Percentiles rank a stretch among this genome's conserved stretches.
Evolutionary conservation across 2,888 invertebrate species (phyloP).

Genomic region (Drosophila histrio): DNA sequence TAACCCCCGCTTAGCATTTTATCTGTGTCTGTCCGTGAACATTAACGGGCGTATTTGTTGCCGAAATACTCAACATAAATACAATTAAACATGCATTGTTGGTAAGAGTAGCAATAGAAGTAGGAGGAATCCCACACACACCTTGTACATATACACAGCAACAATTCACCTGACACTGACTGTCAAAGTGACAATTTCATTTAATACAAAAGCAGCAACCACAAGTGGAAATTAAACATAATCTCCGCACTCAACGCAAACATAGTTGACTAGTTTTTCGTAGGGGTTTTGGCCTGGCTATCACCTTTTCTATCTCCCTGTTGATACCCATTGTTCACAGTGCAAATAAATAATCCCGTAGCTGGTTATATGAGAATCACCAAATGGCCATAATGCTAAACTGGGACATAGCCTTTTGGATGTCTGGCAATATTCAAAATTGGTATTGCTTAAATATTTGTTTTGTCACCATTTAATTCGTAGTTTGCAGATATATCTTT

Average conservation of each 20-base stretch:
- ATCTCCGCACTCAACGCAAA: conserved; percentile 34
- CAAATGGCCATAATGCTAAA: conserved; percentile 19
- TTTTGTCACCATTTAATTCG: conserved; percentile 48
- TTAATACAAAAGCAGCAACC: conserved; percentile 49
- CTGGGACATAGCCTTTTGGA: conserved; percentile 29
- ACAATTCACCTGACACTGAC: conserved; percentile 56
- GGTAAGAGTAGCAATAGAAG: not conserved
- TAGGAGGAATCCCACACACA: not conserved
- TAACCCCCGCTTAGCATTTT: no score
- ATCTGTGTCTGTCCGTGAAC: not conserved
- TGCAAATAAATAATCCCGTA: not conserved
- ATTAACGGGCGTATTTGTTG: conserved; percentile 41
- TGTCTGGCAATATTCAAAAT: conserved; percentile 31
- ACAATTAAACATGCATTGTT: conserved; percentile 68
- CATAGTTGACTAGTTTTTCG: conserved; percentile 6
- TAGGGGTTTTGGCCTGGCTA: not conserved
- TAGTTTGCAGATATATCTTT: no score
- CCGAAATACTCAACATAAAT: conserved; percentile 73
- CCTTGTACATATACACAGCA: not conserved
- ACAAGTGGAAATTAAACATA: conserved; percentile 69
- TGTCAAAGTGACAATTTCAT: conserved; percentile 74
- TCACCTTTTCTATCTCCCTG: not conserved
- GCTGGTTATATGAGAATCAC: conserved; percentile 1
- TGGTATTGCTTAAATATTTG: conserved; percentile 38
- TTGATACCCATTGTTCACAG: conserved; percentile 41